A percentile compares a stretch with the other conserved stretches of the same genome.
Evolutionary conservation across 2,888 invertebrate genomes (phyloP).

Genomic region (Nomada fucata): DNA sequence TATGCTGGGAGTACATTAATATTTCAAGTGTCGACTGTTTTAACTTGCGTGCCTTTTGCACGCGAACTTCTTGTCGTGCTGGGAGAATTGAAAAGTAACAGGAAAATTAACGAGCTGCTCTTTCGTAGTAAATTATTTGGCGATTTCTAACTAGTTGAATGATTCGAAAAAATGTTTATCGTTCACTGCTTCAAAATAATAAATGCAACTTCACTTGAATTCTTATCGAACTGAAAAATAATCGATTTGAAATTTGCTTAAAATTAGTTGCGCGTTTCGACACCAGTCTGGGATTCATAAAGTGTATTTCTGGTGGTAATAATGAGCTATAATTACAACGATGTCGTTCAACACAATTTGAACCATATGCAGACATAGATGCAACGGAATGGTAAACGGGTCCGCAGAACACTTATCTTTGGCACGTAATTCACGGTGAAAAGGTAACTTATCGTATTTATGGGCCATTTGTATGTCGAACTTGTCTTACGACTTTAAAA

Average conservation of each 20-base stretch:
- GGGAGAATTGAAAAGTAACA: conserved; percentile 19
- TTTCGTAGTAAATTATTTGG: conserved; percentile 13
- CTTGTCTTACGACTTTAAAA: not conserved
- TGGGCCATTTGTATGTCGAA: conserved; percentile 1
- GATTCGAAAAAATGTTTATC: not conserved
- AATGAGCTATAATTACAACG: not conserved
- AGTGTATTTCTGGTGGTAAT: not conserved
- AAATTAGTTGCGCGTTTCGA: not conserved
- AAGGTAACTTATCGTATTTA: conserved; percentile 32
- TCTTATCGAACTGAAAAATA: not conserved
- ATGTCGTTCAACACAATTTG: not conserved
- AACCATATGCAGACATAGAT: too few relatives aligned
- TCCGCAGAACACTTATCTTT: conserved; percentile 16
- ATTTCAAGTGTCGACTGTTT: conserved; percentile 35
- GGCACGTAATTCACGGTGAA: conserved; percentile 12
- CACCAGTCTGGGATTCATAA: not conserved
- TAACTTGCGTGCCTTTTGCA: conserved; percentile 35
- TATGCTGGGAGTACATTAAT: conserved; percentile 45
- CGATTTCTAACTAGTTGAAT: conserved; percentile 23
- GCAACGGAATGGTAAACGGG: not conserved
- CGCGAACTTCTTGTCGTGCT: conserved; percentile 27
- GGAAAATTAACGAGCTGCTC: conserved; percentile 20
- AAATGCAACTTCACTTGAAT: not conserved
- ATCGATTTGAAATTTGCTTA: not conserved
- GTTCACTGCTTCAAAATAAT: not conserved